A percentile compares a stretch with the other conserved stretches of the same genome.
phyloP scores from a whole-genome alignment of 2,888 invertebrate genomes.

The Petrophora chlorosata region DNA sequence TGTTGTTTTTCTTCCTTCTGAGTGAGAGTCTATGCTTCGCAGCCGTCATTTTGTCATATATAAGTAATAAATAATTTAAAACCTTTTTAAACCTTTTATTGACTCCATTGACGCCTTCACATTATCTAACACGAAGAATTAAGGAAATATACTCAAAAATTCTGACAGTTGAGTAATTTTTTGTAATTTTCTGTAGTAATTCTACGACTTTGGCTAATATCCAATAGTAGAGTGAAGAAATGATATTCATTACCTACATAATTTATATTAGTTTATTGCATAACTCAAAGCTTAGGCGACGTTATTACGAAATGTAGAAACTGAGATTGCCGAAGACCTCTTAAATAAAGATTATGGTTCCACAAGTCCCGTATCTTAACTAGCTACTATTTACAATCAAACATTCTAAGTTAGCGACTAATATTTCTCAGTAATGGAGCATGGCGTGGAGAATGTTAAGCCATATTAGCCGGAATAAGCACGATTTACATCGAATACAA shows the following conservation, averaged over 20 bases:
- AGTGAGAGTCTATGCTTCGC: no score
- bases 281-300: slow-evolving; percentile 1
- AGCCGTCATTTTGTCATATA: no score
- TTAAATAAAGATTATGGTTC: slow-evolving; percentile 23
- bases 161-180: neutral
- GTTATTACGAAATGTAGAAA: slow-evolving; percentile 22
- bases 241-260: no score
- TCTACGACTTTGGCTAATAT: no score
- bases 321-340: slow-evolving; percentile 15
- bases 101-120: no score
- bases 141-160: no score
- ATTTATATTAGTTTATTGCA: neutral
- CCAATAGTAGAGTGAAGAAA: neutral
- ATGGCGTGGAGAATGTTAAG: slow-evolving; percentile 26
- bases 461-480: slow-evolving; percentile 24
- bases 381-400: slow-evolving; percentile 15
- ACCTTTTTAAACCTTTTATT: no score
- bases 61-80: no score
- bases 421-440: slow-evolving; percentile 20
- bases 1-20: no score
- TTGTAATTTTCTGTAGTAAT: no score
- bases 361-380: slow-evolving; percentile 19
- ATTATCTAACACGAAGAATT: no score
- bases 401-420: slow-evolving; percentile 5
- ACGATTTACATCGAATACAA: slow-evolving; percentile 27